Evolutionary conservation across 2,888 invertebrate genomes (phyloP).

Genomic region (Calameuta pallipes): DNA sequence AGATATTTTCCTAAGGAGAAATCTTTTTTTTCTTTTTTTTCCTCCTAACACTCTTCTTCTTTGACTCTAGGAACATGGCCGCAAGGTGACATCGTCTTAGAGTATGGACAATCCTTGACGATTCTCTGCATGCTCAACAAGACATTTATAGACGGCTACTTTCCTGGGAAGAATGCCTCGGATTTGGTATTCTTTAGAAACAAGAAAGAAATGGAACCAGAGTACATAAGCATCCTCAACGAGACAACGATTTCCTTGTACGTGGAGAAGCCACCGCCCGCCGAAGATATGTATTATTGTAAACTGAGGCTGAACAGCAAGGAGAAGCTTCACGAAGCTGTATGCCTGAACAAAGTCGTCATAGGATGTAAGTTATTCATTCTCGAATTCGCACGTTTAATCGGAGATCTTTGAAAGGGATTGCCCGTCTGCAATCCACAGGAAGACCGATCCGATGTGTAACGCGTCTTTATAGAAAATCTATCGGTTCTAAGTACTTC

Average conservation of each 20-base stretch:
- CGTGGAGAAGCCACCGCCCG: conserved; percentile 69
- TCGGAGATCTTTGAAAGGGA: too few species aligned
- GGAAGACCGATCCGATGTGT: too few species aligned
- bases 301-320: conserved; percentile 60
- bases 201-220: conserved; percentile 59
- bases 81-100: conserved; percentile 70
- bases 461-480: too few species aligned
- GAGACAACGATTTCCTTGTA: conserved; percentile 73
- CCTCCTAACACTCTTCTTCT: neutral
- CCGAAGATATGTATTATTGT: conserved; percentile 71
- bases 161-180: conserved; percentile 69
- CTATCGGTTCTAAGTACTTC: conserved; percentile 21
- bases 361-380: conserved; percentile 70
- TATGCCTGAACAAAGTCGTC: conserved; percentile 70
- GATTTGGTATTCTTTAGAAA: conserved; percentile 67
- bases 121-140: conserved; percentile 74
- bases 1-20: too few species aligned
- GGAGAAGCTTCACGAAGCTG: conserved; percentile 47
- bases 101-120: conserved; percentile 73
- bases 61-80: conserved; percentile 65
- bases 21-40: too few species aligned
- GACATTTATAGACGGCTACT: conserved; percentile 56
- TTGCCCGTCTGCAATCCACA: too few species aligned
- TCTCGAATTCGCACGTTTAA: conserved; percentile 60
- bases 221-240: conserved; percentile 71